Evolutionary conservation across 2,888 invertebrate species (phyloP).

Genomic region (Gandaritis pyraliata): DNA sequence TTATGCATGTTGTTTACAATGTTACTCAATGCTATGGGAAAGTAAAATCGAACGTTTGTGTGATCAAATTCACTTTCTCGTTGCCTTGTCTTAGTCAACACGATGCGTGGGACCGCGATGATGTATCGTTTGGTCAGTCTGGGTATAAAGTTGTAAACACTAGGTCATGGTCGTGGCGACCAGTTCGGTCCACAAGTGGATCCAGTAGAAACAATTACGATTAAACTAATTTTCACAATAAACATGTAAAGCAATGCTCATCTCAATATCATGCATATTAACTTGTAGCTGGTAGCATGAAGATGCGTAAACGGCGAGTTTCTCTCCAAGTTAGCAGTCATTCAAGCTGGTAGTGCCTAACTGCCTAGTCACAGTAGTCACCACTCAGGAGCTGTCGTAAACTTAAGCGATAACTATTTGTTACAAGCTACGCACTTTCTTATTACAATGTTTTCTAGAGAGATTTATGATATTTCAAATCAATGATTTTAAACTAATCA

Average conservation of each 20-base stretch:
- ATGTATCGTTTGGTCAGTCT: slow-evolving; percentile 21
- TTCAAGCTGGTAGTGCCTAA: slow-evolving; percentile 7
- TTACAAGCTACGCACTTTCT: slow-evolving; percentile 10
- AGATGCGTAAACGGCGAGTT: slow-evolving; percentile 13
- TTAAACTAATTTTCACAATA: too few relatives aligned
- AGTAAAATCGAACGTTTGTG: slow-evolving; percentile 26
- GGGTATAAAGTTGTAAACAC: neutral
- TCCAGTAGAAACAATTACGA: too few relatives aligned
- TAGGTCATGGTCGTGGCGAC: slow-evolving; percentile 3
- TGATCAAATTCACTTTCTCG: slow-evolving; percentile 30
- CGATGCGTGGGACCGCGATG: slow-evolving; percentile 23
- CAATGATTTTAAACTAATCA: too few relatives aligned
- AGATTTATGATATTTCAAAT: neutral
- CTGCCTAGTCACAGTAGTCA: too few relatives aligned
- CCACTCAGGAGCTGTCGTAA: slow-evolving; percentile 19
- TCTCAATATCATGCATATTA: neutral
- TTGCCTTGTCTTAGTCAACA: slow-evolving; percentile 17
- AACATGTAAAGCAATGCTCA: neutral
- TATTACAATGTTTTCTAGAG: slow-evolving; percentile 6
- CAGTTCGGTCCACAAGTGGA: neutral
- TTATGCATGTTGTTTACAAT: slow-evolving; percentile 8
- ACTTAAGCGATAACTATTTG: slow-evolving; percentile 7
- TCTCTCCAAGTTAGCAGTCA: slow-evolving; percentile 1
- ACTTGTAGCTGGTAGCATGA: neutral
- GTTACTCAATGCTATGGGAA: slow-evolving; percentile 29